phyloP scores from a whole-genome alignment of 2,888 invertebrate species.

The Brenthis daphne region DNA sequence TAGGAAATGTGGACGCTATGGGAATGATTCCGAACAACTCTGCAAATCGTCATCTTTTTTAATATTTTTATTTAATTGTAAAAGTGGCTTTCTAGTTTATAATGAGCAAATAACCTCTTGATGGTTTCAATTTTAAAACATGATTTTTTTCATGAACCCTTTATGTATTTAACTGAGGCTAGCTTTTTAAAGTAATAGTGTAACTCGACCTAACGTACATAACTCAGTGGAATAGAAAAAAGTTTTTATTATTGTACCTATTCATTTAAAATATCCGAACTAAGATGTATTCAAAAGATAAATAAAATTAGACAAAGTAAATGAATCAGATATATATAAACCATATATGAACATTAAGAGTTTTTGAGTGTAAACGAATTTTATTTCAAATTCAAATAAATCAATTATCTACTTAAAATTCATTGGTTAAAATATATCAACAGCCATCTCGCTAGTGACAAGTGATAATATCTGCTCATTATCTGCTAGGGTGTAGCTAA shows the following conservation, averaged over 20 bases:
- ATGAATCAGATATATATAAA: too few species aligned
- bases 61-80: slow-evolving; percentile 17
- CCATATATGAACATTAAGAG: too few species aligned
- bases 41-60: slow-evolving; percentile 3
- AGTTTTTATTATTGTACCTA: too few species aligned
- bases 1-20: slow-evolving; percentile 3
- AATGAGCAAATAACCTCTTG: slow-evolving; percentile 23
- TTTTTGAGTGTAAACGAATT: too few species aligned
- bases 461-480: slow-evolving; percentile 23
- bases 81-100: slow-evolving; percentile 32
- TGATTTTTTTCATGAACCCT: background rate
- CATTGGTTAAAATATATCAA: too few species aligned
- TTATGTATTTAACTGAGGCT: background rate
- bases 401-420: too few species aligned
- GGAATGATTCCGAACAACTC: slow-evolving; percentile 32
- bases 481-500: slow-evolving; percentile 23
- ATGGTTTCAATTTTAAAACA: background rate
- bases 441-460: background rate
- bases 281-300: background rate
- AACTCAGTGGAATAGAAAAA: too few species aligned
- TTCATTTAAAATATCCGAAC: background rate
- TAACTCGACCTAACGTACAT: too few species aligned
- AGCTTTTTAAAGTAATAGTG: too few species aligned
- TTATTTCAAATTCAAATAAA: too few species aligned
- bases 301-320: too few species aligned